Percentiles rank a stretch among this genome's conserved stretches.
Conservation (phyloP, 2,797 vertebrate genomes). For the Pseudochirops cupreus region DNA sequence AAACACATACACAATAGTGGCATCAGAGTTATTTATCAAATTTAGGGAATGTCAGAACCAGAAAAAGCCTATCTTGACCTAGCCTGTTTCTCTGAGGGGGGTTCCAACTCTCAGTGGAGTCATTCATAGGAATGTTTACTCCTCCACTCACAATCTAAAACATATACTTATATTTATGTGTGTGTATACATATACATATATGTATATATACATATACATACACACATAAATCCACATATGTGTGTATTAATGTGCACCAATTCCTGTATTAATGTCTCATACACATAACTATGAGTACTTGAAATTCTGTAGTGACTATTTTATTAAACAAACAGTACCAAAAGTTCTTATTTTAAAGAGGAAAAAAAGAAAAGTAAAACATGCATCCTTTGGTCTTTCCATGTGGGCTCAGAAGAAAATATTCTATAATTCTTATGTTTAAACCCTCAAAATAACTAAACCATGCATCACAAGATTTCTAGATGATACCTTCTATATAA, state of each 20-base stretch:
- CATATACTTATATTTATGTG: background rate
- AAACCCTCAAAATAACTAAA: background rate
- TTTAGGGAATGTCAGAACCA: background rate
- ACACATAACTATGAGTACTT: background rate
- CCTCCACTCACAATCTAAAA: slow-evolving; percentile 29
- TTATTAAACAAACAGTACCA: background rate
- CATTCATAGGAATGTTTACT: background rate
- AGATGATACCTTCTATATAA: background rate
- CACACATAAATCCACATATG: too few species aligned
- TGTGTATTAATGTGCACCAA: background rate
- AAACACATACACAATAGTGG: background rate
- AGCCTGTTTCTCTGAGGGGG: background rate
- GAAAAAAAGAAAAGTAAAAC: background rate
- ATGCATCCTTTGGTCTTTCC: background rate
- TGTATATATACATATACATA: too few species aligned
- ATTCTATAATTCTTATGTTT: slow-evolving; percentile 1
- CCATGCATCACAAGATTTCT: background rate
- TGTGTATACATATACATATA: too few species aligned
- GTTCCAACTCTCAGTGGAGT: background rate
- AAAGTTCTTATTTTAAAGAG: background rate
- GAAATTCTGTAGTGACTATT: background rate
- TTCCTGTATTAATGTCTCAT: background rate
- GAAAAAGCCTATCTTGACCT: slow-evolving; percentile 12
- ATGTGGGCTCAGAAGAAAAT: slow-evolving; percentile 30
- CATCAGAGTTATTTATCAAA: background rate